phyloP scores from a whole-genome alignment of 2,797 vertebrate species.

The Pseudotriccus pelzelni region DNA sequence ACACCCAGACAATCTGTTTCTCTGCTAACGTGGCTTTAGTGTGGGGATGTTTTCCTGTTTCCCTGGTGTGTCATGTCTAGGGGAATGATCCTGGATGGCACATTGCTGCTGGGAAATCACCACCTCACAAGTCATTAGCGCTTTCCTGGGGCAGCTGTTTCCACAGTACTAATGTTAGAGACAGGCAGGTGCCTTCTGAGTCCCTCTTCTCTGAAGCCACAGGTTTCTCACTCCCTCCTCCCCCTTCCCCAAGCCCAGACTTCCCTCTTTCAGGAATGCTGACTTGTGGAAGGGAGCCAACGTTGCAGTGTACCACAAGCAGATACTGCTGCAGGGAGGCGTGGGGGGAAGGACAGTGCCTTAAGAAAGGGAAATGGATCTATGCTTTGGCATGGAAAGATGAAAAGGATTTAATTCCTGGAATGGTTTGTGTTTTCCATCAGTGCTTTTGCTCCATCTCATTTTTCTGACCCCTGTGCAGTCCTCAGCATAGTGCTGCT shows the following conservation, averaged over 20 bases:
- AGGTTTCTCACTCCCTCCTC: background rate
- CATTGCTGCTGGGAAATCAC: background rate
- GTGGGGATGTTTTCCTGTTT: background rate
- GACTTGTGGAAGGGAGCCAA: conserved; percentile 48
- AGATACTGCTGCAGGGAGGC: conserved; percentile 1
- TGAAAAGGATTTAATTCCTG: background rate
- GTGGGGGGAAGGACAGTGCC: background rate
- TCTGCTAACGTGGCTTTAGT: background rate
- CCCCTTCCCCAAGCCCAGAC: background rate
- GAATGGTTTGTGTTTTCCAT: background rate
- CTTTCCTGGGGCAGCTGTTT: background rate
- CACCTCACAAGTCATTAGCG: background rate
- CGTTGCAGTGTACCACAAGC: background rate
- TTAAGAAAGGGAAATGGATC: background rate
- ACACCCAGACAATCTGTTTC: background rate
- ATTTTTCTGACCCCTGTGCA: background rate
- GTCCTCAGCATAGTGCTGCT: background rate
- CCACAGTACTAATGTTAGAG: background rate
- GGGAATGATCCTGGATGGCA: background rate
- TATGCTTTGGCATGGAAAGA: background rate
- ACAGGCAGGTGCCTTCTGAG: background rate
- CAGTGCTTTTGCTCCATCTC: background rate
- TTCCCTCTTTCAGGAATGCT: background rate
- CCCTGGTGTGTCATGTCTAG: background rate
- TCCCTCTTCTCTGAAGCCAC: background rate